Evolutionary conservation across 2,888 invertebrate species (phyloP), one percentile per base, ranked within the genome.

Genomic region (Rotaria socialis): DNA sequence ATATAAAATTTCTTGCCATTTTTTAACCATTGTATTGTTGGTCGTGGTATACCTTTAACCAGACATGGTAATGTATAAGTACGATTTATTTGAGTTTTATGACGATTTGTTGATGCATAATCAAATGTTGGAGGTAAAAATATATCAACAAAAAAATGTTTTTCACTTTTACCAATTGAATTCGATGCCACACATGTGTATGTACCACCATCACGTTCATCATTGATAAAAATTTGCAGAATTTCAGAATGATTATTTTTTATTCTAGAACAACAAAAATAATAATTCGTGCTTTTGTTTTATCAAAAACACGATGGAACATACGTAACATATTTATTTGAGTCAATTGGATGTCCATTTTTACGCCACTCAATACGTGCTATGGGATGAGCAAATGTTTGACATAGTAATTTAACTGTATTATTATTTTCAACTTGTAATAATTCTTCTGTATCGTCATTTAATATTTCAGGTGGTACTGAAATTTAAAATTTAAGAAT

Each of bases 121-220:
- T 80, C 80, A n/a, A 80, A 47, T 80, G 43, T 47, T 80, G 80
- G 80, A 47, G 80, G 80, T 47, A 47, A 7, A 47, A 80, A 47
- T 10, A 91, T 91, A 86, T 90, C 90, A 8, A 92, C 88, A 52
- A 89, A 89, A 89, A 91, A 92, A 47, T 88, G 89, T 86, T 91
- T 91, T 85, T 90, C 89, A 84, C 90, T 90, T 86, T 91, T 90
- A 50, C 92, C 92, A 41, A 92, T 92, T 84, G 90, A 88, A 88
- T 92, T 92, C 41, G 89, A 89, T 7, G 92, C 92, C 56, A 89
- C 89, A 89, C 92, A 92, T 52, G 89, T 89, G 88, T 92, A 92
- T 14, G 87, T 86, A n/a, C 91, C 92, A 50, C 90, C 89, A 88
- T 92, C 91, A 1, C 47, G 22, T 80, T 80, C 80, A n/a, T 43